Base-by-base conservation (phyloP, 1,140 invertebrate species). In the Heterodera carotae region DNA sequence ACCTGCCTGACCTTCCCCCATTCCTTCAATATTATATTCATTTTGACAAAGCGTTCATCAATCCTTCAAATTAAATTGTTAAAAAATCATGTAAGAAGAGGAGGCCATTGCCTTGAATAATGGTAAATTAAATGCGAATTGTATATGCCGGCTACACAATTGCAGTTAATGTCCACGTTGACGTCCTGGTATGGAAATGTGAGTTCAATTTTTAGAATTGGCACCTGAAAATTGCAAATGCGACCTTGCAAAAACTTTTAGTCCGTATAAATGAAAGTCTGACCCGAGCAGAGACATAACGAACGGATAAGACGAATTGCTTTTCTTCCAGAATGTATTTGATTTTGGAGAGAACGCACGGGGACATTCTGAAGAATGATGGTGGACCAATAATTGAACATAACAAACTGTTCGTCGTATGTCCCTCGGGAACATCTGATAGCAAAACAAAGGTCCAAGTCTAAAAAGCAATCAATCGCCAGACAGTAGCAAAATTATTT, bases 81-180 rank as follows among this genome's bases (percentile, higher is more conserved):
- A 43, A 1, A 8, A 43, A 43, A 6, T 43, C 18, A 53, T 18
- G 22, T 22, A 18, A 18, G 18, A 53, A 53, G 12, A 1, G 18
- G 4, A 53, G 4, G 18, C 15, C 22, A 1, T 64, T 31, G 82
- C 79, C 66, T 75, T 48, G 48, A 31, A 75, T 83, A 60, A 60
- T 80, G 76, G 33, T 59, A n/a, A 53, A 80, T 48, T 29, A 80
- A 68, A 69, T 80, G 79, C 25, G 79, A 64, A 43, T 82, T 82
- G 80, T 60, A 82, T 43, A 82, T 81, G n/a, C 81, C 83, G 31
- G 81, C 81, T 5, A 82, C 81, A 64, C 81, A 82, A 64, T 82
- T 82, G 78, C 81, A 82, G 48, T 83, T 84, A 2, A 83, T 83
- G 48, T 79, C 79, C 5, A 85, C 73, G 3, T 85, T 67, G 31